These are phyloP conservation scores for Sitophilus oryzae DNA, from an alignment of 1,140 invertebrate genomes.

Conservation along the genomic window DNA sequence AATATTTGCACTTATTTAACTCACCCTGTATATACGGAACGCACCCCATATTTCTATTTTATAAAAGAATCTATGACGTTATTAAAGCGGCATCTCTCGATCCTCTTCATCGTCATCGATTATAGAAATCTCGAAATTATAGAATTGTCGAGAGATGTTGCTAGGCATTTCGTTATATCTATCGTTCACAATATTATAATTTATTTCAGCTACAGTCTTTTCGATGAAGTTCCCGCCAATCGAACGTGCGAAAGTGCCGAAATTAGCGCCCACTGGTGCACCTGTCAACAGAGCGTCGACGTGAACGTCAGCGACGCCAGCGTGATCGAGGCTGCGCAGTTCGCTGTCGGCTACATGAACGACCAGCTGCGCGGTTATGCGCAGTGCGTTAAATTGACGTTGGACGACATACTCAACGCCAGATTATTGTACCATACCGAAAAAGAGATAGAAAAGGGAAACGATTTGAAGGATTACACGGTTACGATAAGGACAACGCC, in stretches of 20 bases:
- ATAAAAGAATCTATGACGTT: too few relatives aligned
- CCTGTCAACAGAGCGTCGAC: slow-evolving; percentile 61
- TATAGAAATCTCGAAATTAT: too few relatives aligned
- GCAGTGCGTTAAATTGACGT: slow-evolving; percentile 53
- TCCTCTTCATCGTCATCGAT: too few relatives aligned
- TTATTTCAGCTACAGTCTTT: slow-evolving; percentile 58
- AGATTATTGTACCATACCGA: slow-evolving; percentile 47
- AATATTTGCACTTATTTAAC: too few relatives aligned
- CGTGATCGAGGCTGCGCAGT: slow-evolving; percentile 47
- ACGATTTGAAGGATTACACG: slow-evolving; percentile 57
- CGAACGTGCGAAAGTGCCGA: slow-evolving; percentile 69
- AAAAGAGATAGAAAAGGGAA: slow-evolving; percentile 39
- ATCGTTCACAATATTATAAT: background rate
- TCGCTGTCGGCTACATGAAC: slow-evolving; percentile 60
- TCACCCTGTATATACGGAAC: too few relatives aligned
- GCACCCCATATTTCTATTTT: too few relatives aligned
- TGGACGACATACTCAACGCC: slow-evolving; percentile 52
- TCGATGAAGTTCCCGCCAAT: slow-evolving; percentile 61
- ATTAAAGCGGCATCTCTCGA: too few relatives aligned
- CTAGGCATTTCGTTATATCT: too few relatives aligned
- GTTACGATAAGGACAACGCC: slow-evolving; percentile 61
- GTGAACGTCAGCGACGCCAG: slow-evolving; percentile 47
- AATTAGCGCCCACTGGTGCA: slow-evolving; percentile 79
- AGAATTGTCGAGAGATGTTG: too few relatives aligned
- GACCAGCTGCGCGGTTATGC: slow-evolving; percentile 50